Conservation (phyloP, 2,797 vertebrate species). For the Gymnothorax reevesii region DNA sequence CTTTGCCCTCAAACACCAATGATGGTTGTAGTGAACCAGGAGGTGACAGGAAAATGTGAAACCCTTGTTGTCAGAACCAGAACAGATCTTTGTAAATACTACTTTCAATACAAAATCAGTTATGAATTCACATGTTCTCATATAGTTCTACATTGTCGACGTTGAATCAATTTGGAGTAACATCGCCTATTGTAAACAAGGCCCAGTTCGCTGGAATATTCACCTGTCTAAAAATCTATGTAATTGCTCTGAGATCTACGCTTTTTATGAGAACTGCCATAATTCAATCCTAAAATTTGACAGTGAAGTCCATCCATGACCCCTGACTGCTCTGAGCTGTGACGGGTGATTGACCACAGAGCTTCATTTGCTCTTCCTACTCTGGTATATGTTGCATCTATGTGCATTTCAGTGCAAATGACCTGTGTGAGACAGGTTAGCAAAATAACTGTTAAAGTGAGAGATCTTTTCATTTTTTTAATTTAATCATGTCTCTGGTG, state of each 20-base stretch:
- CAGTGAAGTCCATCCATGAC: background rate
- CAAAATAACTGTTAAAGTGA: constrained; percentile 1
- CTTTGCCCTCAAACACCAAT: background rate
- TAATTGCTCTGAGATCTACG: background rate
- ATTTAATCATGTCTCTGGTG: constrained; percentile 55
- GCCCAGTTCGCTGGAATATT: background rate
- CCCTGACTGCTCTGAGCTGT: background rate
- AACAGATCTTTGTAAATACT: background rate
- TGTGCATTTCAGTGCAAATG: constrained; percentile 15
- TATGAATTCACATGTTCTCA: background rate
- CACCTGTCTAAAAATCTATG: background rate
- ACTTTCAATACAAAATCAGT: background rate
- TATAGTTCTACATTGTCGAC: constrained; percentile 22
- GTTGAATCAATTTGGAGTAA: background rate
- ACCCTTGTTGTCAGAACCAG: background rate
- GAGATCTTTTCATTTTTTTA: constrained; percentile 42
- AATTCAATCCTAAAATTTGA: background rate
- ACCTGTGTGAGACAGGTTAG: background rate
- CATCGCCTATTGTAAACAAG: background rate
- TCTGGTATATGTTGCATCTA: constrained; percentile 10
- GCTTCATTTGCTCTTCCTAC: background rate
- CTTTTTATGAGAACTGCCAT: background rate
- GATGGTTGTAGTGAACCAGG: no score
- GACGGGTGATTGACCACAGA: background rate
- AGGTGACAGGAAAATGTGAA: background rate